These are phyloP conservation scores for Myotis brandtii DNA, from an alignment of 2,113 vertebrate species.

Conservation along the genomic window DNA sequence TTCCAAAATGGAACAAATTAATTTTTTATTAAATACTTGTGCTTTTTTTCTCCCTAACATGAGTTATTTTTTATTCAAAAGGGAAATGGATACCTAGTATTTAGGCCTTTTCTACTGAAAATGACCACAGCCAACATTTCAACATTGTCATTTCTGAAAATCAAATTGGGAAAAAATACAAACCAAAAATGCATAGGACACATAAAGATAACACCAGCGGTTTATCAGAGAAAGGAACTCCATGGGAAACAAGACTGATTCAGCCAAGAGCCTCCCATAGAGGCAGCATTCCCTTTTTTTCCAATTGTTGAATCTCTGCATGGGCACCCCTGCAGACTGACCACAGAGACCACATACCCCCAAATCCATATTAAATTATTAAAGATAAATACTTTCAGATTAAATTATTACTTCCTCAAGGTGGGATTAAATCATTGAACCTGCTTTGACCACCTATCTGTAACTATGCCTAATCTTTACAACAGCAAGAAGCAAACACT, in stretches of 20 bases:
- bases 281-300: background rate
- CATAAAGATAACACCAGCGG: background rate
- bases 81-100: background rate
- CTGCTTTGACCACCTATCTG: background rate
- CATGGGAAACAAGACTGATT: background rate
- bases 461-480: background rate
- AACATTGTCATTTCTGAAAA: conserved; percentile 33
- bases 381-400: background rate
- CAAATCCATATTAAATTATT: background rate
- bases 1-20: conserved; percentile 40
- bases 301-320: accelerated
- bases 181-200: background rate
- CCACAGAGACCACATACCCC: background rate
- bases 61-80: conserved; percentile 24
- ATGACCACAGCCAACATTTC: conserved; percentile 30
- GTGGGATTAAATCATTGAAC: background rate
- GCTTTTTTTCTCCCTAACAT: background rate
- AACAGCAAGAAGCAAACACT: background rate
- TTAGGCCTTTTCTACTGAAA: conserved; percentile 46
- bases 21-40: conserved; percentile 48
- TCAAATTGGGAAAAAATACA: background rate
- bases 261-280: background rate
- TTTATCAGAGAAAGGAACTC: background rate
- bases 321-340: background rate
- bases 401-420: background rate